These are phyloP conservation scores for Eubasilissa regina DNA, from an alignment of 1,140 invertebrate species.

Conservation along the genomic window DNA sequence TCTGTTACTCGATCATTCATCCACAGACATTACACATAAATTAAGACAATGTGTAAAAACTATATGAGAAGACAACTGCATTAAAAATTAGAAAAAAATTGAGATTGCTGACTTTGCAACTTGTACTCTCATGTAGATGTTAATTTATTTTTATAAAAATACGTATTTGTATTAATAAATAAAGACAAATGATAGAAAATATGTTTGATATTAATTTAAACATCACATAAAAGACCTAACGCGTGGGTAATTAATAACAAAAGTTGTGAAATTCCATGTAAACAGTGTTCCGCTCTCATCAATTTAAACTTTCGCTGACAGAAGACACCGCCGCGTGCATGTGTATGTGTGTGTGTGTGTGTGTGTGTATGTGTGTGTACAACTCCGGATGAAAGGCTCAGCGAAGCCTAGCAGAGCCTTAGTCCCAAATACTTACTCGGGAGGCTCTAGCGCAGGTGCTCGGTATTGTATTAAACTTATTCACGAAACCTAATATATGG, in stretches of 20 bases:
- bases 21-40: no score
- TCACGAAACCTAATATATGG: conserved; percentile 16
- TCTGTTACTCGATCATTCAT: no score
- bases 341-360: no score
- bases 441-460: conserved; percentile 11
- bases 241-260: conserved; percentile 24
- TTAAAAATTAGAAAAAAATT: no score
- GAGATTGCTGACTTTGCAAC: no score
- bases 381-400: conserved; percentile 5
- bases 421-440: conserved; percentile 1
- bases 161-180: no score
- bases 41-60: no score
- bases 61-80: no score
- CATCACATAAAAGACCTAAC: background rate
- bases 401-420: background rate
- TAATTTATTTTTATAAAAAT: no score
- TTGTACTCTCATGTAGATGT: no score
- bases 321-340: conserved; percentile 2
- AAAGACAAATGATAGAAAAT: no score
- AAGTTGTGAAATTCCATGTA: conserved; percentile 39
- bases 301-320: conserved; percentile 45
- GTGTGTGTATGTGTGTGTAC: background rate
- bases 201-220: no score
- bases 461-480: conserved; percentile 37
- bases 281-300: conserved; percentile 35